phyloP scores from a whole-genome alignment of 2,797 vertebrate genomes.

The Antrozous pallidus region DNA sequence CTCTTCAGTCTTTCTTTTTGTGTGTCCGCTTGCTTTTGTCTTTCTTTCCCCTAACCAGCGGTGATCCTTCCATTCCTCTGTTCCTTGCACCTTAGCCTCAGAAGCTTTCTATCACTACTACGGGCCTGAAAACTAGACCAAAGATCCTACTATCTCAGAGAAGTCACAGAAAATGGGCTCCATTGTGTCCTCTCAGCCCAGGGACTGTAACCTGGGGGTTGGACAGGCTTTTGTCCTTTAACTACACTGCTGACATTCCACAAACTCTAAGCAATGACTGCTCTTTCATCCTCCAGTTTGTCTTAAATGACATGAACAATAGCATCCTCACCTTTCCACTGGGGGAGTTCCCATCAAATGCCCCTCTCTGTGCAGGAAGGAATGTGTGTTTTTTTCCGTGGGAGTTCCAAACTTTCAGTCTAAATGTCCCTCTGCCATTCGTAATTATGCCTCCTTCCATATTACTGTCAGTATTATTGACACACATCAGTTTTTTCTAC shows the following conservation, averaged over 20 bases:
- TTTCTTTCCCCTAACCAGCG: not conserved
- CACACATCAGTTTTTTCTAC: not conserved
- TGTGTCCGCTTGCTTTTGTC: not conserved
- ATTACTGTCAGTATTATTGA: not conserved
- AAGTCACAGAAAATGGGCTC: not conserved
- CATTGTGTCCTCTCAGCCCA: not conserved
- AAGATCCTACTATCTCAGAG: not conserved
- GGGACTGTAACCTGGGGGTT: not conserved
- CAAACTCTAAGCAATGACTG: not conserved
- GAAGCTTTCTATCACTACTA: constrained; percentile 52
- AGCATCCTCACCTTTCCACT: not conserved
- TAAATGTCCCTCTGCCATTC: not conserved
- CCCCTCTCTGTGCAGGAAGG: not conserved
- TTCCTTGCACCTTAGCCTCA: not conserved
- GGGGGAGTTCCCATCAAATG: not conserved
- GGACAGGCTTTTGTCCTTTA: not conserved
- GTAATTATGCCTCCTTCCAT: not conserved
- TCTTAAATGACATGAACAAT: not conserved
- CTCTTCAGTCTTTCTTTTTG: not conserved
- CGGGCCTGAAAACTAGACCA: not conserved
- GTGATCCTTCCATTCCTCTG: not conserved
- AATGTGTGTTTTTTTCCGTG: not conserved
- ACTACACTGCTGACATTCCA: not conserved
- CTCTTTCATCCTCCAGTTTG: not conserved
- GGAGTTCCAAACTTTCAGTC: not conserved